Evolutionary conservation across 1,140 invertebrate genomes (phyloP).

Genomic region (Rhyacophila brunnea): DNA sequence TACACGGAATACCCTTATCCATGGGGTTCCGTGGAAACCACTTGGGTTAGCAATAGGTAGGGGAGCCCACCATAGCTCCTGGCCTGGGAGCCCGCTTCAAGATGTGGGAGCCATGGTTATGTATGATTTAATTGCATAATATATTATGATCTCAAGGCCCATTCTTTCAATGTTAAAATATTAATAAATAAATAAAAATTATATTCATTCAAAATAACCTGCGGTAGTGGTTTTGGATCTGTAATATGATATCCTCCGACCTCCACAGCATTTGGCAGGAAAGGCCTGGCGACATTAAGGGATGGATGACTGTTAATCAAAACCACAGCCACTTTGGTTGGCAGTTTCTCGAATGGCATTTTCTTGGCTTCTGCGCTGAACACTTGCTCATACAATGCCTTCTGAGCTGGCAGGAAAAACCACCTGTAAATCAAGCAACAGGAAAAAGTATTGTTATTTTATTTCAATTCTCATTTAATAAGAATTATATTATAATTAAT

Average conservation of each 20-base stretch:
- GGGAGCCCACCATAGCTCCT: background rate
- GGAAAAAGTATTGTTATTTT: too few relatives aligned
- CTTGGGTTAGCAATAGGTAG: too few relatives aligned
- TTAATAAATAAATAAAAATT: background rate
- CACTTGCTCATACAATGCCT: slow-evolving; percentile 15
- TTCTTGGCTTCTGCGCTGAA: slow-evolving; percentile 21
- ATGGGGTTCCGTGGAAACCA: too few relatives aligned
- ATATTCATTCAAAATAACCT: slow-evolving; percentile 11
- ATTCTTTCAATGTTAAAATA: background rate
- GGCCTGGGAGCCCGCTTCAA: too few relatives aligned
- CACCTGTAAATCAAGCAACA: too few relatives aligned
- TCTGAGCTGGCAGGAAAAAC: slow-evolving; percentile 7
- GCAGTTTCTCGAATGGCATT: slow-evolving; percentile 20
- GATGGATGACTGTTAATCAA: slow-evolving; percentile 29
- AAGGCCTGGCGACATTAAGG: slow-evolving; percentile 16
- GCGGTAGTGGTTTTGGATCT: slow-evolving; percentile 21
- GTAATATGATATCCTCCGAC: slow-evolving; percentile 29
- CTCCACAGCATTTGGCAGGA: slow-evolving; percentile 26
- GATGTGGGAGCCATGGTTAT: too few relatives aligned
- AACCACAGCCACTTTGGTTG: slow-evolving; percentile 5
- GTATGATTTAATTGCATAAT: too few relatives aligned
- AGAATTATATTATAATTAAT: too few relatives aligned
- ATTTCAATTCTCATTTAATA: too few relatives aligned
- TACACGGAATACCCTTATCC: too few relatives aligned
- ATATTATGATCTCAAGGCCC: background rate